Evolutionary conservation across 2,888 invertebrate genomes (phyloP), one percentile per base, ranked within the genome.

Genomic region (Mesorhabditis spiculigera): DNA sequence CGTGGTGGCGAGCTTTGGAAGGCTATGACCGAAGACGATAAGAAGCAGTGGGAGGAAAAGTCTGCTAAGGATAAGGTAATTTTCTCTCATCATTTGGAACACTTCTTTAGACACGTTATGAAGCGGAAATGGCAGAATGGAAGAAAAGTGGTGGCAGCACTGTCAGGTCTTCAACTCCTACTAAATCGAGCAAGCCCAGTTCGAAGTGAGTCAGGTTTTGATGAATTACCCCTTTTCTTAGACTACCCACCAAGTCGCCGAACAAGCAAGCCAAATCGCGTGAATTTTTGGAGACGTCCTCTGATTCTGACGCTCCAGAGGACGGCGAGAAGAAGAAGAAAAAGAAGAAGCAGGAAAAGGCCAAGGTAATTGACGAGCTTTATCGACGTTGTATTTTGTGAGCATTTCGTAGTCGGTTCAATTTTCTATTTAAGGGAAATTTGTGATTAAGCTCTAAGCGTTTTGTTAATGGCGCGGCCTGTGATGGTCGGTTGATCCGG

Each of bases 1-100:
- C 94, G 92, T 86, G 96, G 91, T 45, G 96, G 96, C 41, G 95
- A 96, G 87, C 88, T 94, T 88, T 98, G 97, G 97, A 91, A 91
- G 69, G 92, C 92, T 75, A 86, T 95, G 42, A 44, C 13, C 8
- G 50, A 61, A 0, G 74, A 71, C 41, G 75, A 78, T 45, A 79
- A 79, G 66, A 69, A 71, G 92, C 92, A 93, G 88, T 96, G 93
- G 93, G 95, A 96, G 79, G 91, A 91, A 71, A 92, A 92, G 85
- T 93, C 93, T 0, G 90, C 88, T 10, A 92, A 93, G 86, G 91
- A 92, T 4, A 96, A 94, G 86, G 92, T 50, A 50, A 13, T 50
- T 50, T 50, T 3, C 8, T 10, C 58, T 10, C n/a, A n/a, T 13
- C 8, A 13, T 50, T 50, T n/a, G 8, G 58, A 50, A 50, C n/a